Conservation (phyloP, 2,797 vertebrate species). For the Falco cherrug region DNA sequence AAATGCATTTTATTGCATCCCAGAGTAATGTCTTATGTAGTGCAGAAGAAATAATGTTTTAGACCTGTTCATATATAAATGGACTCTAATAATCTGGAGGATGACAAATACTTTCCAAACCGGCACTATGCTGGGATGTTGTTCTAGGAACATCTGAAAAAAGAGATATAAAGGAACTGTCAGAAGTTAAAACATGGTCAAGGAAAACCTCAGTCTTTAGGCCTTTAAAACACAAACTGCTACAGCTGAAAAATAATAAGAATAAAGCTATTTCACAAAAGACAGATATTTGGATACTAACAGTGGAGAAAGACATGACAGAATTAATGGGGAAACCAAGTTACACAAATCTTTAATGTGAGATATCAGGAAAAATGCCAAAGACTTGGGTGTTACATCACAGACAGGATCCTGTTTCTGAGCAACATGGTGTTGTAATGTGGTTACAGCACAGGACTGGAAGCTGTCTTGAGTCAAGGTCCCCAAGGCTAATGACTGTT, state of each 20-base stretch:
- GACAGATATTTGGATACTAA: background rate
- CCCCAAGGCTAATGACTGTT: background rate
- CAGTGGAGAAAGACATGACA: background rate
- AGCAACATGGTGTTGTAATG: background rate
- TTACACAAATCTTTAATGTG: background rate
- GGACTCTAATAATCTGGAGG: background rate
- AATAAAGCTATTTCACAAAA: background rate
- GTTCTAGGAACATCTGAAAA: background rate
- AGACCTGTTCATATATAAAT: background rate
- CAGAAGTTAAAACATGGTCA: background rate
- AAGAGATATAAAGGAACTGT: background rate
- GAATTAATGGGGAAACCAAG: slow-evolving; percentile 16
- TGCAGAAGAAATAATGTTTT: background rate
- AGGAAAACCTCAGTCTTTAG: background rate
- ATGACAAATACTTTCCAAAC: background rate
- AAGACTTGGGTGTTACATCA: background rate
- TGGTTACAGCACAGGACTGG: slow-evolving; percentile 19
- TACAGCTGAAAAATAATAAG: background rate
- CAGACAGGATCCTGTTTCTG: background rate
- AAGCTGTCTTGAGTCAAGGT: background rate
- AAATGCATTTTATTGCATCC: background rate
- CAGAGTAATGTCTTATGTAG: background rate
- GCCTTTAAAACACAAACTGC: background rate
- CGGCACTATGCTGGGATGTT: background rate
- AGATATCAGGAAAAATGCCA: slow-evolving; percentile 13